Evolutionary conservation across 2,888 invertebrate species (phyloP).

Genomic region (Lacanobia wlatinum): DNA sequence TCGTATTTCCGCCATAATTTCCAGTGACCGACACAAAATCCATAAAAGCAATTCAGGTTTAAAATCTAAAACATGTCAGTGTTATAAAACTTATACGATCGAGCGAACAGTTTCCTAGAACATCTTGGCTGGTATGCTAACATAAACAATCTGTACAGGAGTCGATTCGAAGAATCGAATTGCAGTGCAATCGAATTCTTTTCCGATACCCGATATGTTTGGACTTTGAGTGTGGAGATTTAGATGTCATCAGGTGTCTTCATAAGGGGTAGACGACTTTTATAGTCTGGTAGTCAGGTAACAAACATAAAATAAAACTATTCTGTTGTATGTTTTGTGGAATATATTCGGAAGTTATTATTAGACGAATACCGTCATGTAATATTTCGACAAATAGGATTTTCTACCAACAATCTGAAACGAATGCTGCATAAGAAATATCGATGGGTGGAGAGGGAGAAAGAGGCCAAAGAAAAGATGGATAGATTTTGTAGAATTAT

Average conservation of each 20-base stretch:
- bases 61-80: slow-evolving; percentile 48
- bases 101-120: slow-evolving; percentile 55
- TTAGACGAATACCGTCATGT: no score
- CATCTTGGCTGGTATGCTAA: slow-evolving; percentile 54
- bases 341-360: not conserved
- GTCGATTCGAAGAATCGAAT: slow-evolving; percentile 57
- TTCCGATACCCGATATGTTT: slow-evolving; percentile 60
- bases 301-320: not conserved
- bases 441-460: no score
- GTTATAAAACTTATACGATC: slow-evolving; percentile 39
- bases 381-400: no score
- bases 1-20: slow-evolving; percentile 5
- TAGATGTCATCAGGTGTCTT: slow-evolving; percentile 11
- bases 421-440: no score
- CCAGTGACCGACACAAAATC: slow-evolving; percentile 4
- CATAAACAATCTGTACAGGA: slow-evolving; percentile 55
- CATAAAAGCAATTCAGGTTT: slow-evolving; percentile 22
- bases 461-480: no score
- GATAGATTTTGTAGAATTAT: no score
- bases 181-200: slow-evolving; percentile 50
- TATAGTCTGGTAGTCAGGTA: slow-evolving; percentile 2
- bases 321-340: not conserved
- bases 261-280: not conserved
- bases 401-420: no score
- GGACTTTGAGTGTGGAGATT: slow-evolving; percentile 38